Evolutionary conservation across 2,888 invertebrate species (phyloP), one percentile per base, ranked within the genome.

Genomic region (Arge pagana): DNA sequence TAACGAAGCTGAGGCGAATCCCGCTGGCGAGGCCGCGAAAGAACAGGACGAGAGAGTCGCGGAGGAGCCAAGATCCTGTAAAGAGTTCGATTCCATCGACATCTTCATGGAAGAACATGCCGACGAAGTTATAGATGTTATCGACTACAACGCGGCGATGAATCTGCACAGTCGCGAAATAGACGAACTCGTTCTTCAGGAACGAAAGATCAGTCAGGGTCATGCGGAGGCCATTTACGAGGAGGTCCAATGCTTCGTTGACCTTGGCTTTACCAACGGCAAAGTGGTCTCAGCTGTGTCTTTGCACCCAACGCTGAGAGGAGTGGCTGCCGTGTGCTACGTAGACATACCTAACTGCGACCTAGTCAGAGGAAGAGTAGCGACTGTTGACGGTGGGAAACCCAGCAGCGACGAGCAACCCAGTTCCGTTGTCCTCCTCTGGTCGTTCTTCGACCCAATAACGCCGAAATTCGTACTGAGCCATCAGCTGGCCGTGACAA

Each of bases 131-230:
- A 61, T 66, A 24, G 68, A 71, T 2, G 49, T 48, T 0, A 56
- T 69, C 2, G 48, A 55, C 10, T 76, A 67, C 45, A 75, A 75
- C 51, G 57, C 66, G 0, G 65, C 59, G 2, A 64, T 70, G 5
- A 73, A 76, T 37, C 52, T 72, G 28, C 57, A 74, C 53, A 59
- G 62, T 7, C 65, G 72, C 21, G 74, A 76, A 31, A 61, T 72
- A 10, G 58, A 58, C 8, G 58, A 58, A 50, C 53, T 71, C 7
- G 51, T 48, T 0, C 28, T 15, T 15, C 36, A 48, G 13, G 18
- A 16, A n/a, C 26, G 48, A 15, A 55, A 54, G 8, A 53, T 40
- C 6, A 35, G 28, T 16, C 36, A 40, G 5, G 40, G 26, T 11
- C n/a, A n/a, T n/a, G 30, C 50, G 19, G n/a, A 19, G 13, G 13